Percentiles rank a stretch among this genome's conserved stretches.
Evolutionary conservation across 2,888 invertebrate genomes (phyloP).

Genomic region (Apeira syringaria): DNA sequence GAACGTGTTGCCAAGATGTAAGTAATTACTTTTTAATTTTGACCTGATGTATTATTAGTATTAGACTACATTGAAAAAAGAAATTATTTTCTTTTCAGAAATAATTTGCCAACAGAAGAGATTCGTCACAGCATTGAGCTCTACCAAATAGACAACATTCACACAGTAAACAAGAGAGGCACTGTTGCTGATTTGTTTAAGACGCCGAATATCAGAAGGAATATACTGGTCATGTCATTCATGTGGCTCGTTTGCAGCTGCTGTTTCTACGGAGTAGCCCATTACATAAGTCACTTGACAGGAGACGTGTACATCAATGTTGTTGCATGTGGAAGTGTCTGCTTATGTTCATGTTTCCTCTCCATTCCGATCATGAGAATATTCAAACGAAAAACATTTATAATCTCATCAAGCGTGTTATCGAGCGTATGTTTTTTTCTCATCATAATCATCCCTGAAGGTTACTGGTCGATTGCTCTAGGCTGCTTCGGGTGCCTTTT

Average conservation of each 20-base stretch:
- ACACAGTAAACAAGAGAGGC: slow-evolving; percentile 52
- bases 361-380: slow-evolving; percentile 85
- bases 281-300: slow-evolving; percentile 89
- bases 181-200: slow-evolving; percentile 85
- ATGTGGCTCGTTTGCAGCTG: slow-evolving; percentile 92
- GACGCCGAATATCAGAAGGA: slow-evolving; percentile 86
- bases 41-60: background rate
- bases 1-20: slow-evolving; percentile 84
- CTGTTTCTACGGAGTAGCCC: slow-evolving; percentile 89
- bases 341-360: slow-evolving; percentile 80
- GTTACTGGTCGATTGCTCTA: slow-evolving; percentile 76
- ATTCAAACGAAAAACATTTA: slow-evolving; percentile 85
- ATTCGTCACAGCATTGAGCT: slow-evolving; percentile 63
- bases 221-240: slow-evolving; percentile 88
- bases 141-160: slow-evolving; percentile 47
- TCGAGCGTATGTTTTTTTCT: slow-evolving; percentile 84
- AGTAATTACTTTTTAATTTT: slow-evolving; percentile 33
- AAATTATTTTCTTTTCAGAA: slow-evolving; percentile 61
- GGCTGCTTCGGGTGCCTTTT: slow-evolving; percentile 90
- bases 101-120: slow-evolving; percentile 63
- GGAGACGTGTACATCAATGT: slow-evolving; percentile 92
- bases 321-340: slow-evolving; percentile 86
- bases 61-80: too few species aligned
- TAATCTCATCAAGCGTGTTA: slow-evolving; percentile 82
- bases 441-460: slow-evolving; percentile 82